Conservation (phyloP, 2,113 vertebrate species). For the Ceyx margarethae region DNA sequence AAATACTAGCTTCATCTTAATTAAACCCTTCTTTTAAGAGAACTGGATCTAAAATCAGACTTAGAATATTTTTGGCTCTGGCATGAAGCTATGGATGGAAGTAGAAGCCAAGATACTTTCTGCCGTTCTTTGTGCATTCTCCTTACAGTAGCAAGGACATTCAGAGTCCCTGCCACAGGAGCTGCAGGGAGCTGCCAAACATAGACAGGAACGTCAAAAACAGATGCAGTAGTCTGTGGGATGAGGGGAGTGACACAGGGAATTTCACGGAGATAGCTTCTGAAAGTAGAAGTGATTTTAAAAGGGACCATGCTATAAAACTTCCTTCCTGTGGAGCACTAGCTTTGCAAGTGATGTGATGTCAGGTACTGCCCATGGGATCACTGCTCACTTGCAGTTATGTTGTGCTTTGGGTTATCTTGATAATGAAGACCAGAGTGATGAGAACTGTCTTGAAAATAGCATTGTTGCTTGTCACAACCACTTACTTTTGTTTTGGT, state of each 20-base stretch:
- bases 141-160: neutral
- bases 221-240: neutral
- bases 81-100: neutral
- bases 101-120: neutral
- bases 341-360: neutral
- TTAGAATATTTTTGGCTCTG: neutral
- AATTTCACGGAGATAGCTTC: neutral
- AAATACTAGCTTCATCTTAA: neutral
- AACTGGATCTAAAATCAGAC: neutral
- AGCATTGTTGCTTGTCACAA: neutral
- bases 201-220: neutral
- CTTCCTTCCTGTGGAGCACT: neutral
- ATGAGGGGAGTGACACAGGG: neutral
- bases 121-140: neutral
- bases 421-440: neutral
- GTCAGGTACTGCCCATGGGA: neutral
- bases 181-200: neutral
- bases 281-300: neutral
- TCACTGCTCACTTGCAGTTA: neutral
- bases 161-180: neutral
- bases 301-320: neutral
- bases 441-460: neutral
- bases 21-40: neutral
- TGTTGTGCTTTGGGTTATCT: neutral
- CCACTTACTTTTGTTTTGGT: neutral